phyloP scores from a whole-genome alignment of 2,888 invertebrate genomes.

The Arge pagana region DNA sequence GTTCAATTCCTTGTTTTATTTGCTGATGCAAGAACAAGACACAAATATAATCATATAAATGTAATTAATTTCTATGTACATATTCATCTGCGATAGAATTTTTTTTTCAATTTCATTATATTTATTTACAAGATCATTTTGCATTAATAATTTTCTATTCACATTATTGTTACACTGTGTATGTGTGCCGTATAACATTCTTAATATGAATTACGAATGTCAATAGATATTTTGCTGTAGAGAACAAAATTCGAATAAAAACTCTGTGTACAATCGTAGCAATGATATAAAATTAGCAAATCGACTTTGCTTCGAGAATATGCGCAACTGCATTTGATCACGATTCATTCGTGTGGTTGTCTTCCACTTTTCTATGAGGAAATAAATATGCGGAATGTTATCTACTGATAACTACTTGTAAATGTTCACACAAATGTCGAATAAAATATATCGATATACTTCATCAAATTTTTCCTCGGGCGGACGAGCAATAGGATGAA shows the following conservation, averaged over 20 bases:
- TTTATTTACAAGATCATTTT: conserved; percentile 10
- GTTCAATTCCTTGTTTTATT: too few species aligned
- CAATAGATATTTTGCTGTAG: conserved; percentile 8
- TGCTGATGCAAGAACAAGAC: too few species aligned
- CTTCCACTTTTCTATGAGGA: too few species aligned
- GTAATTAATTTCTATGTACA: conserved; percentile 21
- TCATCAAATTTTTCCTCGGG: too few species aligned
- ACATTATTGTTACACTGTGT: not conserved
- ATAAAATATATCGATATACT: too few species aligned
- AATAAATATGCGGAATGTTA: too few species aligned
- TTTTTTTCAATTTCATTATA: conserved; percentile 1
- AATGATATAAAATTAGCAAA: not conserved
- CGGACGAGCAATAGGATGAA: too few species aligned
- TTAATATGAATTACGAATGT: not conserved
- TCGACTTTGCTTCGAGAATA: not conserved
- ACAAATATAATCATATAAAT: conserved; percentile 7
- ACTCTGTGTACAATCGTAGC: not conserved
- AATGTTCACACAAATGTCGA: too few species aligned
- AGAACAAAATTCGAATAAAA: not conserved
- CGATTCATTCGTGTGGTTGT: not conserved
- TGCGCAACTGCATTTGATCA: conserved; percentile 6
- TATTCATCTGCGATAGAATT: not conserved
- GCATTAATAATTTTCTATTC: not conserved
- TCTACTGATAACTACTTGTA: too few species aligned
- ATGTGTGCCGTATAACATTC: not conserved